Base-by-base conservation (phyloP, 2,888 invertebrate genomes). In the Yponomeuta cagnagella region DNA sequence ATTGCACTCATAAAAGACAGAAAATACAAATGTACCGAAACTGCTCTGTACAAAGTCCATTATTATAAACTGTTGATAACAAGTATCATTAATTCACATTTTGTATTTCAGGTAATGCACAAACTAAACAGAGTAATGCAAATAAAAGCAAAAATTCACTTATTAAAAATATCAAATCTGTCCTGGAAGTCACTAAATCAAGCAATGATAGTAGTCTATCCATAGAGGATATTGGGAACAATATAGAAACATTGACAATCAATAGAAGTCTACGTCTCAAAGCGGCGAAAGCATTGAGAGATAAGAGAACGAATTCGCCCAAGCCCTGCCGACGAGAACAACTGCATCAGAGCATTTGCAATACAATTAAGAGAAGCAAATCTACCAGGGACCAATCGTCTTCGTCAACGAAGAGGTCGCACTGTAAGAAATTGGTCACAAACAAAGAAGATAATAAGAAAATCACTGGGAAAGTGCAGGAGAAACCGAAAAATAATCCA, bases 241-340 rank as follows among this genome's bases (percentile, higher is more conserved):
- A 12, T 37, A 30, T 48, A 9, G 69, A 69, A 63, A 37, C 31
- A 43, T 10, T 63, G 15, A 23, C 15, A 33, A 63, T 2, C 33
- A 69, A 63, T n/a, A 69, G 37, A 43, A 69, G 63, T 37, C n/a
- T 69, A 69, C 63, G 69, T 10, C 15, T 69, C 8, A 63, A 48
- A 33, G 63, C 69, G 3, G 63, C 23, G 63, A 69, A 63, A n/a
- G 63, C 12, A 3, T 23, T 69, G 10, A 69, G n/a, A 37, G 69
- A 69, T 10, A 69, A 69, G 4, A 69, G 33, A n/a, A 43, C 8
- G n/a, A 15, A 63, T n/a, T 63, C 63, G 15, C 12, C 71, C n/a
- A 71, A 68, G 37, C 68, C 71, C 31, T n/a, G 33, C 23, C 58
- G 68, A 37, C 67, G 58, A 63, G 48, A 30, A 48, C 15, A 67